Conservation (phyloP, 2,888 invertebrate species). For the Ganaspis brasiliensis region DNA sequence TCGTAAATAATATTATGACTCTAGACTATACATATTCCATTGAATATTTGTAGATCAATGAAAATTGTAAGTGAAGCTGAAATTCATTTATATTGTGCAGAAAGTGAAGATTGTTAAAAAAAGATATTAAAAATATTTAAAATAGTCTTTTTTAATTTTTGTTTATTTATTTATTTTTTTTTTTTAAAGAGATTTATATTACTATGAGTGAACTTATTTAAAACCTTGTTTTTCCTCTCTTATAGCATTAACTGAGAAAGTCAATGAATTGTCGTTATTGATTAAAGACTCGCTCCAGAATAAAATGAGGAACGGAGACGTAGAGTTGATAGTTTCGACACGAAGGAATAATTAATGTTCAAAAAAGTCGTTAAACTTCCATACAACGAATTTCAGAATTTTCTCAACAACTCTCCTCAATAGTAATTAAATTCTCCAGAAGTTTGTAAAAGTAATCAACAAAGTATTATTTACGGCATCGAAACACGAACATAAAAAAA, state of each 20-base stretch:
- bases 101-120: too few relatives aligned
- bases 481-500: neutral
- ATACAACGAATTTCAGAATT: conserved; percentile 2
- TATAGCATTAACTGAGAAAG: neutral
- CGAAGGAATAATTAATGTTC: conserved; percentile 17
- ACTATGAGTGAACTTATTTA: neutral
- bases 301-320: conserved; percentile 13
- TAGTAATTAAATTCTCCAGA: conserved; percentile 20
- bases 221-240: neutral
- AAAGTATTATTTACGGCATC: conserved; percentile 29
- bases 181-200: neutral
- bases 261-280: conserved; percentile 23
- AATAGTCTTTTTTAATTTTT: too few relatives aligned
- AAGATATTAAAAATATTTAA: too few relatives aligned
- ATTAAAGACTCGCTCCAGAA: conserved; percentile 10
- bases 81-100: too few relatives aligned
- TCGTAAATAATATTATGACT: conserved; percentile 7
- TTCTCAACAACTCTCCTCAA: conserved; percentile 3
- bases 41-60: neutral
- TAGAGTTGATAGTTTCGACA: neutral
- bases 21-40: neutral
- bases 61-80: too few relatives aligned
- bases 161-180: too few relatives aligned
- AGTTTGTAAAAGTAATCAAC: conserved; percentile 33
- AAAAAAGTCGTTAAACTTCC: conserved; percentile 27